Base-by-base conservation (phyloP, 1,140 invertebrate genomes). In the Neuroterus valhalla region DNA sequence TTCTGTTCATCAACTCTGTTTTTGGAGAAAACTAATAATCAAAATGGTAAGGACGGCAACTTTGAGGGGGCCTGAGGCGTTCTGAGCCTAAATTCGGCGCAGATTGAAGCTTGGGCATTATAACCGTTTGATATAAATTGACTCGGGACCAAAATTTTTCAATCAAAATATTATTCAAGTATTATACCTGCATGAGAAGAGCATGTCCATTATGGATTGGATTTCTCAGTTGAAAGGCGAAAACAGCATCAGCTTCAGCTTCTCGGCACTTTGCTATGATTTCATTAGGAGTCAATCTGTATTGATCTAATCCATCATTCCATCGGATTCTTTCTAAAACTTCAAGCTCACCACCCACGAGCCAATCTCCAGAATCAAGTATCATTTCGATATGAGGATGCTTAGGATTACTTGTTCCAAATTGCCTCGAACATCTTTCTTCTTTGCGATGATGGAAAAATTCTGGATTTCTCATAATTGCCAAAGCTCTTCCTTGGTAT, bases 171-270 rank as follows among this genome's bases (percentile, higher is more conserved):
- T 26, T 68, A 48, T 75, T 70, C 17, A 38, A 38, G 31, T 23
- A 21, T 55, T 2, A 14, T 44, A 91, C 91, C 87, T 96, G 94
- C 98, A 99, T 99, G 42, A 99, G 91, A 26, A 99, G 90, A 6
- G 98, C 98, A 89, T 99, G 98, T 0, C 98, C 98, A 89, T 99
- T 99, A 90, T 99, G 98, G 74, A 99, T 97, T 3, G 98, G 98
- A 91, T 99, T 99, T 68, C 98, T 92, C 12, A 99, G 90, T 87
- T 99, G 98, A 88, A 99, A 99, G 10, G 97, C 98, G 91, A 99
- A 99, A 6, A 99, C 96, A 15, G 96, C 96, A 91, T 99, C 98
- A 26, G 98, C 97, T 68, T 94, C 91, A 81, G 96, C 92, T 83
- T 96, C 91, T 78, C 93, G 93, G 85, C 98, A 98, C 79, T 93